Conservation (phyloP, 2,888 invertebrate species). For the Panzeria rudis region DNA sequence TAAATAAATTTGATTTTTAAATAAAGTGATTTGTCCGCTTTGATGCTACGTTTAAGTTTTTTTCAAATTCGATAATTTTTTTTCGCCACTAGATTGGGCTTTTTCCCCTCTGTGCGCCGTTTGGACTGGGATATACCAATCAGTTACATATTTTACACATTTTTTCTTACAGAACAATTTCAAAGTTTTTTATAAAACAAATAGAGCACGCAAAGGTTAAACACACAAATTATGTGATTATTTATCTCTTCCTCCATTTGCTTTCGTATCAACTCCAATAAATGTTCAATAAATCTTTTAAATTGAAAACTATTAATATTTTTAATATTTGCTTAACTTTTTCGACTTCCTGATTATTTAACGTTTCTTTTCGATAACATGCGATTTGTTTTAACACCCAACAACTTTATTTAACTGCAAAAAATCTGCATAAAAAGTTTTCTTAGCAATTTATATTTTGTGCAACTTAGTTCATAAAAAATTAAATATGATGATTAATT, state of each 20-base stretch:
- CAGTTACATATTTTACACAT: no score
- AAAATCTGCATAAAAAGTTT: constrained; percentile 47
- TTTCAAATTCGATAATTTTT: no score
- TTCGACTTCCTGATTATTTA: neutral
- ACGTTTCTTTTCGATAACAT: constrained; percentile 48
- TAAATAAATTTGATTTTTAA: no score
- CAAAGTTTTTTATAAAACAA: neutral
- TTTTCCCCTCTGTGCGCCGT: no score
- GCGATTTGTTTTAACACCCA: constrained; percentile 53
- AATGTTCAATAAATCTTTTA: constrained; percentile 13
- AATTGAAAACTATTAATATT: neutral
- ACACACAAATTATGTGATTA: neutral
- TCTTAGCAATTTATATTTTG: constrained; percentile 24
- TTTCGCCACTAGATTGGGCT: no score
- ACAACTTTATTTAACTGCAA: constrained; percentile 48
- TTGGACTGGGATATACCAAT: no score
- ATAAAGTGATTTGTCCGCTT: no score
- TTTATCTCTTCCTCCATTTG: neutral
- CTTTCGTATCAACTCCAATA: constrained; percentile 1
- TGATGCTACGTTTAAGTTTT: no score
- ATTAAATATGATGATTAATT: constrained; percentile 66
- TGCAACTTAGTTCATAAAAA: constrained; percentile 33
- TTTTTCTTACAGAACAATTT: no score
- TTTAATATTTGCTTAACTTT: constrained; percentile 68
- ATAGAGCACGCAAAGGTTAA: neutral